Base-by-base conservation (phyloP, 2,113 vertebrate species). In the Psephotus haematonotus region DNA sequence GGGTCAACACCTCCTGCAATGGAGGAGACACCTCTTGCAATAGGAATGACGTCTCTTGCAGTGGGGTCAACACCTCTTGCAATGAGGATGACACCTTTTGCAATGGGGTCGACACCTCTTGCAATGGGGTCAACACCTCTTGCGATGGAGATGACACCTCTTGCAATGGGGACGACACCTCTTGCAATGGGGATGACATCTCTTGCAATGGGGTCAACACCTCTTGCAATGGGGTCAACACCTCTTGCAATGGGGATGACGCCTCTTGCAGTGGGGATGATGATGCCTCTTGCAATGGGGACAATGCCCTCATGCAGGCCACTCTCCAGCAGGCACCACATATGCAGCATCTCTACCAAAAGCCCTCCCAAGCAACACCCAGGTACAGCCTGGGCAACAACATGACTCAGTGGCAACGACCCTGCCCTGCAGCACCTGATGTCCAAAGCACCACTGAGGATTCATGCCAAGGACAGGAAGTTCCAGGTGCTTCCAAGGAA, bases 331-430 rank as follows among this genome's bases (percentile, higher is more conserved):
- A 24, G 22, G 11, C 39, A 67, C 60, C 71, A 35, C 78, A 7
- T 25, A 6, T 1, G 1, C n/a, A 78, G 70, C 70, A 43, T 5
- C 52, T 49, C 43, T 29, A 29, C 49, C 62, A 50, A 69, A 43
- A 68, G 23, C 43, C 31, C 31, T 20, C 7, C 65, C 5, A 4
- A 86, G 28, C 57, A 60, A 13, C 49, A 43, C 28, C 24, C 41
- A 57, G 46, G 15, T 4, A 47, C 29, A 25, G 67, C 43, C 12
- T 57, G 4, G 17, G 65, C 85, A 70, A 31, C 4, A 24, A 31
- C 55, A 23, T 3, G 0, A 27, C 80, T 71, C 4, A 0, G 43
- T 9, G 5, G 60, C 72, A 80, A 28, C 5, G 5, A 13, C 75
- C 69, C 24, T 3, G 6, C 69, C 41, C 68, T 2, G 46, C 55